A percentile compares a stretch with the other conserved stretches of the same genome.
phyloP scores from a whole-genome alignment of 2,113 vertebrate species.

The Chionomys nivalis region DNA sequence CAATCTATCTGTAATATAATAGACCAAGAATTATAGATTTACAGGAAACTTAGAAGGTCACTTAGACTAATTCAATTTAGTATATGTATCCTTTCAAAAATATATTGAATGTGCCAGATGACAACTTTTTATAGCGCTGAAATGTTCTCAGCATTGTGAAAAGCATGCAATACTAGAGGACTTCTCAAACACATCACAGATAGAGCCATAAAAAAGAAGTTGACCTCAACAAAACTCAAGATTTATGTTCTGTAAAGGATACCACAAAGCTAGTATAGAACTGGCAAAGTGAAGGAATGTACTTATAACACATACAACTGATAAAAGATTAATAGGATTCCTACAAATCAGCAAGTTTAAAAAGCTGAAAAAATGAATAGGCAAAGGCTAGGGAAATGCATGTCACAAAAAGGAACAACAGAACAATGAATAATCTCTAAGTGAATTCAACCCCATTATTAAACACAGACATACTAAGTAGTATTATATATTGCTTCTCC shows the following conservation, averaged over 20 bases:
- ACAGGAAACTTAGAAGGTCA: neutral
- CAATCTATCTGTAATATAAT: neutral
- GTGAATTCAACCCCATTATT: neutral
- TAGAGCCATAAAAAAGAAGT: neutral
- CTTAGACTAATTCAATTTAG: neutral
- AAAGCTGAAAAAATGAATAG: neutral
- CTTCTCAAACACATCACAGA: conserved; percentile 36
- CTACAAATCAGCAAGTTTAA: conserved; percentile 30
- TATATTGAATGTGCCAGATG: neutral
- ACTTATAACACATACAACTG: conserved; percentile 26
- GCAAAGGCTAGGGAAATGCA: neutral
- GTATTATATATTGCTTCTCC: neutral
- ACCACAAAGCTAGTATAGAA: conserved; percentile 15
- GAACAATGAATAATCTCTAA: neutral
- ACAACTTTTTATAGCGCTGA: neutral
- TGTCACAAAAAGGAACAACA: conserved; percentile 15
- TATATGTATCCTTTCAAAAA: neutral
- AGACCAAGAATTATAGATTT: neutral
- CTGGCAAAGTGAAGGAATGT: conserved; percentile 38
- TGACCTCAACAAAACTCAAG: neutral
- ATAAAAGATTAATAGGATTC: conserved; percentile 53
- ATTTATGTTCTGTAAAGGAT: conserved; percentile 31
- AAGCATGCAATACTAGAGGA: neutral
- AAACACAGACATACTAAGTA: neutral
- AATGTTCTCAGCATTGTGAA: conserved; percentile 2